Base-by-base conservation (phyloP, 2,797 vertebrate species). In the Peromyscus nudipes region DNA sequence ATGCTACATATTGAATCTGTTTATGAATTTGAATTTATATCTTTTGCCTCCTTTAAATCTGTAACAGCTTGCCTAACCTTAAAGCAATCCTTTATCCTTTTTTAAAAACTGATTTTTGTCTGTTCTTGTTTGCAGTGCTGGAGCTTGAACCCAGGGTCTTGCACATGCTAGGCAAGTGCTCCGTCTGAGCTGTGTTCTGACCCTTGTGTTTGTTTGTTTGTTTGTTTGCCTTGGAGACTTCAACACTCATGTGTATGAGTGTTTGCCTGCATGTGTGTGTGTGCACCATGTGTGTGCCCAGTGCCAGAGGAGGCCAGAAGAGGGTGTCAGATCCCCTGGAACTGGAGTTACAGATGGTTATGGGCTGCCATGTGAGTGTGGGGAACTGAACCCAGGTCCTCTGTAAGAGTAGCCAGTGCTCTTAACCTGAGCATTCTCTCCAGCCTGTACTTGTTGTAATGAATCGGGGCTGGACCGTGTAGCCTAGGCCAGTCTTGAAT, bases 81-180 rank as follows among this genome's bases (percentile, higher is more conserved):
- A 69, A 69, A 86, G 64, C 17, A 88, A 57, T 40, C 40, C n/a
- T 60, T 73, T 75, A n/a, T 73, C 37, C 73, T 67, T 88, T 57
- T 87, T 57, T 43, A 43, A 57, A 40, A 88, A 57, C 57, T 88
- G 67, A 88, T 88, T 71, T 67, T 88, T 88, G 67, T 88, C 73
- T 88, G 83, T 86, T 85, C 67, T 75, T 88, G 69, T 88, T 88
- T 88, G 52, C 85, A 88, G 85, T 75, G 85, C 85, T 88, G 85
- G 85, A 88, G 85, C 73, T 88, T 88, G 85, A 88, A 57, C 85
- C 85, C 85, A 88, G 85, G 69, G 85, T 88, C 85, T 88, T 88
- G 67, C 85, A 88, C 85, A 88, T 73, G 85, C 73, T 88, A 88
- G 85, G 85, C 85, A 88, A 88, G 85, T 88, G 85, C 69, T 88